phyloP scores from a whole-genome alignment of 2,797 vertebrate genomes.

The Novumbra hubbsi region DNA sequence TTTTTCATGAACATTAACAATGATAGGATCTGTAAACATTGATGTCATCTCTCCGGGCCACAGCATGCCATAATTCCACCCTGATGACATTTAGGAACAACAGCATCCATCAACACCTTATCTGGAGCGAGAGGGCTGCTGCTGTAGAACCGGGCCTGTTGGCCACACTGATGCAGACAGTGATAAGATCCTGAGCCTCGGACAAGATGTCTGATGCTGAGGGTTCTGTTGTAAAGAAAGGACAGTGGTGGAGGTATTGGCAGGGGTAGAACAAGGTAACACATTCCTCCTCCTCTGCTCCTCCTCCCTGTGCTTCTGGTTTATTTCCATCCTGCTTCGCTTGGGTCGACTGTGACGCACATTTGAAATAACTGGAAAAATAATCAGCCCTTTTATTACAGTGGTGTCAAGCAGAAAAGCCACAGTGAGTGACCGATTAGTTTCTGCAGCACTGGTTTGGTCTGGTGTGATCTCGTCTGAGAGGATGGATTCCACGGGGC shows the following conservation, averaged over 20 bases:
- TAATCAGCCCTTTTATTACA: slow-evolving; percentile 61
- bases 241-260: slow-evolving; percentile 32
- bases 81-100: slow-evolving; percentile 34
- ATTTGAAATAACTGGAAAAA: slow-evolving; percentile 60
- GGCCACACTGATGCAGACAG: slow-evolving; percentile 29
- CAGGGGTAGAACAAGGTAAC: slow-evolving; percentile 41
- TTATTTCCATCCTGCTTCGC: slow-evolving; percentile 56
- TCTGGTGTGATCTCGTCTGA: slow-evolving; percentile 8
- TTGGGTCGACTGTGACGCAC: slow-evolving; percentile 60
- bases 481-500: not conserved
- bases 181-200: slow-evolving; percentile 29
- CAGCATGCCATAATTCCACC: slow-evolving; percentile 35
- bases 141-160: slow-evolving; percentile 22
- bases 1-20: slow-evolving; percentile 40
- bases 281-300: slow-evolving; percentile 2
- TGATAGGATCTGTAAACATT: slow-evolving; percentile 44
- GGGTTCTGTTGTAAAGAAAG: slow-evolving; percentile 10
- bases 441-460: slow-evolving; percentile 27
- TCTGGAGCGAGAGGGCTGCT: slow-evolving; percentile 8
- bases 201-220: slow-evolving; percentile 16
- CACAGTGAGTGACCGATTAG: slow-evolving; percentile 47
- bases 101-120: slow-evolving; percentile 14
- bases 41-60: slow-evolving; percentile 44
- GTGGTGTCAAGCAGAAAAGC: slow-evolving; percentile 49
- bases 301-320: slow-evolving; percentile 40